These are phyloP conservation scores for Scaeva pyrastri DNA, from an alignment of 2,888 invertebrate species.

Conservation along the genomic window DNA sequence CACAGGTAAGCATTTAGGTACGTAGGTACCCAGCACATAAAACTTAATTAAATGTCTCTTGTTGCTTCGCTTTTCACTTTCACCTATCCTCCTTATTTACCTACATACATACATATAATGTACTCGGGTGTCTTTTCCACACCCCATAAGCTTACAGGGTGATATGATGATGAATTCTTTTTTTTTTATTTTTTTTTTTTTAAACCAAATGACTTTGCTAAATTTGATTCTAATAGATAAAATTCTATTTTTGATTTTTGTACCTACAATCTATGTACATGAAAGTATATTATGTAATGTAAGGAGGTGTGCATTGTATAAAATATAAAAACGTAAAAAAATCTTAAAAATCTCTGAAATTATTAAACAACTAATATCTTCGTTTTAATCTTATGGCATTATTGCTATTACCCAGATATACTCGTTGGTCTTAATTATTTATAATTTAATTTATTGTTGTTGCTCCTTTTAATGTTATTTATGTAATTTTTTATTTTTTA, in stretches of 20 bases:
- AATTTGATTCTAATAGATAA: slow-evolving; percentile 45
- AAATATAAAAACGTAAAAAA: too few species aligned
- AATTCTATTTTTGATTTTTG: slow-evolving; percentile 29
- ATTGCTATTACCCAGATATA: not conserved
- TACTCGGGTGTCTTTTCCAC: not conserved
- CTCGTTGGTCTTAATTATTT: not conserved
- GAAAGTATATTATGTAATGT: slow-evolving; percentile 1
- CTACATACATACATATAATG: not conserved
- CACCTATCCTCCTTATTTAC: not conserved
- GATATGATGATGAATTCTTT: too few species aligned
- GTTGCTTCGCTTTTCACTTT: slow-evolving; percentile 1
- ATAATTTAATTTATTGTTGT: slow-evolving; percentile 19
- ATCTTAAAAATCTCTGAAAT: slow-evolving; percentile 30
- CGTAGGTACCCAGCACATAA: slow-evolving; percentile 32
- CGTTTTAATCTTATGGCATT: too few species aligned
- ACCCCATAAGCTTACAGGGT: slow-evolving; percentile 1
- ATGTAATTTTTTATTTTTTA: not conserved
- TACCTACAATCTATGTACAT: slow-evolving; percentile 10
- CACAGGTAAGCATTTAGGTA: too few species aligned
- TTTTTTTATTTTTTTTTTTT: too few species aligned
- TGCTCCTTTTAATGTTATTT: slow-evolving; percentile 9
- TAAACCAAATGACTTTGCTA: slow-evolving; percentile 37
- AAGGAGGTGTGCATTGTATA: slow-evolving; percentile 12
- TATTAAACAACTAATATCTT: not conserved
- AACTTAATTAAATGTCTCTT: slow-evolving; percentile 52